phyloP scores from a whole-genome alignment of 35 echinoderm and acorn worm species.

The Strongylocentrotus purpuratus region DNA sequence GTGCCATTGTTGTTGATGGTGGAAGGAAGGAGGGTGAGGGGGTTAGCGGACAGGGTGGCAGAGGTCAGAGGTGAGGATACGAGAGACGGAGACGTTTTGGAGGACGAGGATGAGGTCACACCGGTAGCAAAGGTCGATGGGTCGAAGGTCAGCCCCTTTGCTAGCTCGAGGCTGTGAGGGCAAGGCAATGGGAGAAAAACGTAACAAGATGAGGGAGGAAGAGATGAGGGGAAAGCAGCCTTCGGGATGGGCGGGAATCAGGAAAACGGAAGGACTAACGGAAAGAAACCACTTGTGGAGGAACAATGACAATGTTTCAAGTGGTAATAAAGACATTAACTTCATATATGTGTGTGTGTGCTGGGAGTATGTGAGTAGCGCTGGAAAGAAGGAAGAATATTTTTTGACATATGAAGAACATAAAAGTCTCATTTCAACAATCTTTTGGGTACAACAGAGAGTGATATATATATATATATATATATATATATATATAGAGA shows the following conservation, averaged over 20 bases:
- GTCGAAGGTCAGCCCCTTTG: slow-evolving; percentile 77
- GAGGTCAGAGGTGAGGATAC: slow-evolving; percentile 55
- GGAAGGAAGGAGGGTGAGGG: slow-evolving; percentile 59
- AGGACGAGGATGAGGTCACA: slow-evolving; percentile 68
- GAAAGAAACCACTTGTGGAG: slow-evolving; percentile 42
- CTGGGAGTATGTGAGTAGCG: slow-evolving; percentile 31
- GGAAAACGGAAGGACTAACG: slow-evolving; percentile 35
- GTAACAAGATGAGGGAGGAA: slow-evolving; percentile 52
- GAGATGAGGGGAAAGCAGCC: slow-evolving; percentile 7
- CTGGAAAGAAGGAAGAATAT: neutral
- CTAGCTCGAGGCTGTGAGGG: slow-evolving; percentile 72
- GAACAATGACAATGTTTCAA: neutral
- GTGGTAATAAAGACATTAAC: neutral
- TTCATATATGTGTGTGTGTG: slow-evolving; percentile 24
- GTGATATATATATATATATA: no score
- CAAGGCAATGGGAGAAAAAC: slow-evolving; percentile 59
- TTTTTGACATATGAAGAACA: slow-evolving; percentile 20
- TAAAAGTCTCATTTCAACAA: neutral
- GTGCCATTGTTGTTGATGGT: slow-evolving; percentile 61
- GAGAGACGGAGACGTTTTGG: slow-evolving; percentile 52
- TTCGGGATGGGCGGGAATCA: slow-evolving; percentile 30
- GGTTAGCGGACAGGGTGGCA: slow-evolving; percentile 44
- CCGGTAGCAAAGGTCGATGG: slow-evolving; percentile 60
- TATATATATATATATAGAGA: no score
- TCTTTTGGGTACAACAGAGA: neutral